Evolutionary conservation across 2,888 invertebrate species (phyloP).

Genomic region (Caenorhabditis sp.): DNA sequence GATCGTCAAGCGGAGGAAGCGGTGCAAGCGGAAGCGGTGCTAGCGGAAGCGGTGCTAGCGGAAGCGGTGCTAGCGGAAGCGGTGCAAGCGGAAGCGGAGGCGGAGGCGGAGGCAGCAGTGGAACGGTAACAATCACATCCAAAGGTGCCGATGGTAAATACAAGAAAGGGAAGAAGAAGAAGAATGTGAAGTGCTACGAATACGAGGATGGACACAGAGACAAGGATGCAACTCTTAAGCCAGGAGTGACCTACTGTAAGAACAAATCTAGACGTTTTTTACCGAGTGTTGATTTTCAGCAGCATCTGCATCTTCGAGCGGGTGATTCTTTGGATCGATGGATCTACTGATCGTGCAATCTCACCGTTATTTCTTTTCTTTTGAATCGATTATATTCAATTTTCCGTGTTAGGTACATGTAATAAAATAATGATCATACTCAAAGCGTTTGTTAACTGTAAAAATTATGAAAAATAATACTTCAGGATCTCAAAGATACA

Average conservation of each 20-base stretch:
- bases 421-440: no score
- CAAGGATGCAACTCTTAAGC: slow-evolving; percentile 25
- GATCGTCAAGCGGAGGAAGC: background rate
- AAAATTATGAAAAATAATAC: no score
- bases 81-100: background rate
- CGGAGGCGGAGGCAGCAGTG: background rate
- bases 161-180: slow-evolving; percentile 46
- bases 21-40: background rate
- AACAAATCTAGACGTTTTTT: no score
- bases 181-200: slow-evolving; percentile 46
- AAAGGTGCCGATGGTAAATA: slow-evolving; percentile 8
- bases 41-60: background rate
- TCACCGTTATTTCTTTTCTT: no score
- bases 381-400: no score
- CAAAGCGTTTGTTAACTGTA: no score
- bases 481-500: no score
- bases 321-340: no score
- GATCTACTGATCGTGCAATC: no score
- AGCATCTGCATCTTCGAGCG: background rate
- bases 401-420: no score
- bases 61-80: background rate
- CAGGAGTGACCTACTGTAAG: slow-evolving; percentile 49
- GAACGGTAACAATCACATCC: background rate
- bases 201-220: slow-evolving; percentile 54
- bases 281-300: slow-evolving; percentile 33